A percentile compares a stretch with the other conserved stretches of the same genome.
phyloP scores from a whole-genome alignment of 2,797 vertebrate species.

The Siniperca scherzeri region DNA sequence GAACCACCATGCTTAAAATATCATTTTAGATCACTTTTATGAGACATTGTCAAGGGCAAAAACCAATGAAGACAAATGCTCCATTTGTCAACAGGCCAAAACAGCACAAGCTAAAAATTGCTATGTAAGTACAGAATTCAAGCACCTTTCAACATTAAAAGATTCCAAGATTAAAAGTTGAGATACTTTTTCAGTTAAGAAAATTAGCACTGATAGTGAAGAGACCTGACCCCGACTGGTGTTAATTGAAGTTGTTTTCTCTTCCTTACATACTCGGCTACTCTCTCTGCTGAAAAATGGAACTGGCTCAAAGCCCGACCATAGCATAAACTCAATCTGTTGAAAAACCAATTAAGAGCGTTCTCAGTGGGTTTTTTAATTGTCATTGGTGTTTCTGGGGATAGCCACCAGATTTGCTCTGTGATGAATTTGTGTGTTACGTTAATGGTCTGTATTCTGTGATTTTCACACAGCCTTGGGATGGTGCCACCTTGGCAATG shows the following conservation, averaged over 20 bases:
- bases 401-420: constrained; percentile 47
- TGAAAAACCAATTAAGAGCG: constrained; percentile 54
- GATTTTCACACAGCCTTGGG: constrained; percentile 49
- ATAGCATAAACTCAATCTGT: constrained; percentile 55
- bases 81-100: constrained; percentile 34
- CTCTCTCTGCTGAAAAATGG: constrained; percentile 30
- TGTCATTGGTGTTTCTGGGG: constrained; percentile 41
- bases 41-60: constrained; percentile 26
- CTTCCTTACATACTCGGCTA: constrained; percentile 1
- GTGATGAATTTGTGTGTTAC: constrained; percentile 64
- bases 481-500: constrained; percentile 66
- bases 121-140: constrained; percentile 8
- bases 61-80: constrained; percentile 16
- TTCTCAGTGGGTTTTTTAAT: constrained; percentile 48
- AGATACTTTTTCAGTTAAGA: constrained; percentile 17
- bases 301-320: constrained; percentile 14
- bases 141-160: neutral
- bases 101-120: neutral
- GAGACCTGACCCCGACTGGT: constrained; percentile 5
- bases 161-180: constrained; percentile 16
- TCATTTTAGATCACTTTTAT: constrained; percentile 27
- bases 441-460: constrained; percentile 52
- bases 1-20: constrained; percentile 3
- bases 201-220: constrained; percentile 23
- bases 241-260: constrained; percentile 30